These are phyloP conservation scores for Trilocha varians DNA, from an alignment of 2,888 invertebrate genomes.

Conservation along the genomic window DNA sequence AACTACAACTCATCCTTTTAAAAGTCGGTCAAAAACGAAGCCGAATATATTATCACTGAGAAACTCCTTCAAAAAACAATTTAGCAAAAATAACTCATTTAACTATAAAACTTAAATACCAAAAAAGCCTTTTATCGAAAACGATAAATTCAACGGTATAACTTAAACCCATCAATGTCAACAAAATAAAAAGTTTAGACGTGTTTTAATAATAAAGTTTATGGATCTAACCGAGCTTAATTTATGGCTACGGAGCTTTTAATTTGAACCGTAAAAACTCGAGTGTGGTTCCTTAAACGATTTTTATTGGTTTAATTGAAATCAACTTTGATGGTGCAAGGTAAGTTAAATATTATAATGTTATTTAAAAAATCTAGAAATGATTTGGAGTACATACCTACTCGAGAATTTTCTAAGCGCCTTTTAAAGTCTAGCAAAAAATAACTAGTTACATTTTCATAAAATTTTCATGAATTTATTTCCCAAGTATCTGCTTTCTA, in stretches of 20 bases:
- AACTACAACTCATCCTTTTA: no score
- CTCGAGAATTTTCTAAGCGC: no score
- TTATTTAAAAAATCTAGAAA: no score
- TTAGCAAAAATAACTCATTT: not conserved
- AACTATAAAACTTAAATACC: not conserved
- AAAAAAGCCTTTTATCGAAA: slow-evolving; percentile 1
- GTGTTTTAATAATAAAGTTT: slow-evolving; percentile 19
- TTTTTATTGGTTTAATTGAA: slow-evolving; percentile 3
- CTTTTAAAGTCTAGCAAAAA: no score
- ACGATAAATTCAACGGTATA: slow-evolving; percentile 8
- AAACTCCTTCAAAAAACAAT: not conserved
- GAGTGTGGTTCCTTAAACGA: slow-evolving; percentile 3
- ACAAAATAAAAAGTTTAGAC: slow-evolving; percentile 13
- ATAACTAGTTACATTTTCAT: no score
- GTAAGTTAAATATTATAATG: not conserved
- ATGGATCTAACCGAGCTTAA: slow-evolving; percentile 9
- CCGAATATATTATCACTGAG: no score
- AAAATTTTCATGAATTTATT: no score
- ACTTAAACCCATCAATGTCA: slow-evolving; percentile 8
- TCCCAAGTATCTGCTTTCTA: no score
- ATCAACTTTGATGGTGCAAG: not conserved
- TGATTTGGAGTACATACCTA: no score
- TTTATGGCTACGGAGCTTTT: slow-evolving; percentile 15
- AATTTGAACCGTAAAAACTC: slow-evolving; percentile 12
- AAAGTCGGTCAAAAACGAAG: no score